Percentiles rank a stretch among this genome's conserved stretches.
Evolutionary conservation across 2,113 vertebrate genomes (phyloP).

Genomic region (Ascaphus truei): DNA sequence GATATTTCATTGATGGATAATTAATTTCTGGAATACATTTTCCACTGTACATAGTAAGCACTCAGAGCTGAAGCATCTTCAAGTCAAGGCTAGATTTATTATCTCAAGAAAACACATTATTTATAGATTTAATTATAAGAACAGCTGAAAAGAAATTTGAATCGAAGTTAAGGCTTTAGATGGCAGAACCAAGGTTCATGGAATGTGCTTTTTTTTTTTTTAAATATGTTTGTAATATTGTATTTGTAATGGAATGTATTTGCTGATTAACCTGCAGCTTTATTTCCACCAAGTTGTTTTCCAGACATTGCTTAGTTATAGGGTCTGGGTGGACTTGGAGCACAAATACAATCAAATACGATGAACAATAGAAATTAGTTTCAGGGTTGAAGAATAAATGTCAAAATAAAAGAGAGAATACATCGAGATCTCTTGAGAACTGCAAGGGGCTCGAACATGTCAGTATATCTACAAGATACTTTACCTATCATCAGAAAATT

Average conservation of each 20-base stretch:
- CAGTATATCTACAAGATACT: too few species aligned
- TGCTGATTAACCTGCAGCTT: neutral
- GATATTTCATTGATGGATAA: slow-evolving; percentile 30
- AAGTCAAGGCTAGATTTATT: neutral
- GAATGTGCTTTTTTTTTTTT: too few species aligned
- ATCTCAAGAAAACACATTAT: slow-evolving; percentile 21
- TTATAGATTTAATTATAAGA: slow-evolving; percentile 33
- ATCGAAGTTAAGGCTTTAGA: slow-evolving; percentile 6
- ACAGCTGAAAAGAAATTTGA: slow-evolving; percentile 32
- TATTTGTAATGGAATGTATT: neutral
- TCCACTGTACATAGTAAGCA: neutral
- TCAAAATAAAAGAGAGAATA: too few species aligned
- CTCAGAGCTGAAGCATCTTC: neutral
- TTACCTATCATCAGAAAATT: too few species aligned
- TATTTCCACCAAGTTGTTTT: neutral
- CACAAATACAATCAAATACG: too few species aligned
- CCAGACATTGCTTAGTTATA: too few species aligned
- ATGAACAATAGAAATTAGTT: too few species aligned
- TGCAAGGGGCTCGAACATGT: too few species aligned
- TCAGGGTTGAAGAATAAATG: too few species aligned
- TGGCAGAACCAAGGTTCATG: neutral
- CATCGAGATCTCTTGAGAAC: too few species aligned
- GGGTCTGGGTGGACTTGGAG: too few species aligned
- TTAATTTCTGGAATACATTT: slow-evolving; percentile 26
- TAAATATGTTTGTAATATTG: too few species aligned